phyloP scores from a whole-genome alignment of 2,113 vertebrate genomes.

The Bothrops jararaca region DNA sequence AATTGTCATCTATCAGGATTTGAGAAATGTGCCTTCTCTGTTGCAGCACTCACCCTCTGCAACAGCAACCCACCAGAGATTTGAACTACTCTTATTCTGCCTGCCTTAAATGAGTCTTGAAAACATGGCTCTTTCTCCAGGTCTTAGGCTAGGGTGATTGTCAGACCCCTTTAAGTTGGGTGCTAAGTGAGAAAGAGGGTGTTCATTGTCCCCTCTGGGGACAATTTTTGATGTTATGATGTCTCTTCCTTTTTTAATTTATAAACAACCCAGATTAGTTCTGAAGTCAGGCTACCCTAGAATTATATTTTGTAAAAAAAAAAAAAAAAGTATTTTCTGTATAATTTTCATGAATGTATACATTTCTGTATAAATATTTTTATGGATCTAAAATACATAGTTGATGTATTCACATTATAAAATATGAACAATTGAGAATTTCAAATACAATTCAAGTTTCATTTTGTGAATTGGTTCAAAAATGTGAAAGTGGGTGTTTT shows the following conservation, averaged over 20 bases:
- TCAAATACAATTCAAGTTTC: not conserved
- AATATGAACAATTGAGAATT: not conserved
- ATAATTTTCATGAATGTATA: not conserved
- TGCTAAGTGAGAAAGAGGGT: not conserved
- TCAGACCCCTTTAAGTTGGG: not conserved
- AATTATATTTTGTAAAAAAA: not conserved
- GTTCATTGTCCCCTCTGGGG: not conserved
- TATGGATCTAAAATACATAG: not conserved
- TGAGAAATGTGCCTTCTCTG: not conserved
- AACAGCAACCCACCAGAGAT: not conserved
- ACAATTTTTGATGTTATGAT: not conserved
- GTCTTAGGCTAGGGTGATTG: not conserved
- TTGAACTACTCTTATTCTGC: not conserved
- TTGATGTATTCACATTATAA: not conserved
- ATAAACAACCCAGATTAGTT: not conserved
- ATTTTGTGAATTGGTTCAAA: not conserved
- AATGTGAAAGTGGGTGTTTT: not conserved
- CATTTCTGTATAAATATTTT: not conserved
- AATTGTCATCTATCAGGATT: not conserved
- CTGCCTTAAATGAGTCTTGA: not conserved
- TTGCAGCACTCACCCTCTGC: not conserved
- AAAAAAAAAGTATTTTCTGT: not conserved
- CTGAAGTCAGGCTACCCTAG: not conserved
- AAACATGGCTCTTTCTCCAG: not conserved
- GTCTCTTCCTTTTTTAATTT: not conserved